A percentile compares a stretch with the other conserved stretches of the same genome.
These are phyloP conservation scores for Drosophila mimetica DNA, from an alignment of 2,888 invertebrate genomes.

Conservation along the genomic window DNA sequence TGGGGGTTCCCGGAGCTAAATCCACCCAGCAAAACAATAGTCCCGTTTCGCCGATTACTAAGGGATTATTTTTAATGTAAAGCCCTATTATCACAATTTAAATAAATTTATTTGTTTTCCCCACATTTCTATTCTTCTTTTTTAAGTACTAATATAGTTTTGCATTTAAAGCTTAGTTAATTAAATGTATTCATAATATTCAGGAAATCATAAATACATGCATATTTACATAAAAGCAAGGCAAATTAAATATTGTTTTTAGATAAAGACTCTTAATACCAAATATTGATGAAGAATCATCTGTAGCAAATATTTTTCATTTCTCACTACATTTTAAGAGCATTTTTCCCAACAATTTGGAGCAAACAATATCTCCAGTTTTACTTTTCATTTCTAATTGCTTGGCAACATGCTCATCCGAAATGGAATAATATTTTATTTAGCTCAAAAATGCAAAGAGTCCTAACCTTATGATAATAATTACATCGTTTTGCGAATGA, in stretches of 20 bases:
- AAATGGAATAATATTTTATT: not conserved
- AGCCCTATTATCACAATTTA: not conserved
- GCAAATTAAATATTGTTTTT: too few relatives aligned
- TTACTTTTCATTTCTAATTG: not conserved
- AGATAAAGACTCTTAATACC: too few relatives aligned
- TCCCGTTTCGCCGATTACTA: not conserved
- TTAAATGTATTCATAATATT: too few relatives aligned
- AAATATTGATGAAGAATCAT: not conserved
- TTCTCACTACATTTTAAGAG: not conserved
- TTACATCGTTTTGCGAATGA: constrained; percentile 11
- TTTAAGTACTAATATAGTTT: not conserved
- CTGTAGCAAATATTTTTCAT: not conserved
- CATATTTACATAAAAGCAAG: too few relatives aligned
- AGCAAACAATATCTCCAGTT: not conserved
- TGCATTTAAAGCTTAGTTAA: too few relatives aligned
- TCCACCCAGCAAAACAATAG: not conserved
- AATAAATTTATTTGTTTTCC: not conserved
- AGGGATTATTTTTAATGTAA: not conserved
- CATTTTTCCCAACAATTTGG: not conserved
- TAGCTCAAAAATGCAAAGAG: not conserved
- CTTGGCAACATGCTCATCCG: not conserved
- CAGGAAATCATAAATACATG: too few relatives aligned
- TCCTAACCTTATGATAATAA: constrained; percentile 2
- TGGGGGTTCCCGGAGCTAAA: not conserved
- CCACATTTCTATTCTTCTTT: not conserved